phyloP scores from a whole-genome alignment of 2,113 vertebrate species.

The Corydoras sp. region DNA sequence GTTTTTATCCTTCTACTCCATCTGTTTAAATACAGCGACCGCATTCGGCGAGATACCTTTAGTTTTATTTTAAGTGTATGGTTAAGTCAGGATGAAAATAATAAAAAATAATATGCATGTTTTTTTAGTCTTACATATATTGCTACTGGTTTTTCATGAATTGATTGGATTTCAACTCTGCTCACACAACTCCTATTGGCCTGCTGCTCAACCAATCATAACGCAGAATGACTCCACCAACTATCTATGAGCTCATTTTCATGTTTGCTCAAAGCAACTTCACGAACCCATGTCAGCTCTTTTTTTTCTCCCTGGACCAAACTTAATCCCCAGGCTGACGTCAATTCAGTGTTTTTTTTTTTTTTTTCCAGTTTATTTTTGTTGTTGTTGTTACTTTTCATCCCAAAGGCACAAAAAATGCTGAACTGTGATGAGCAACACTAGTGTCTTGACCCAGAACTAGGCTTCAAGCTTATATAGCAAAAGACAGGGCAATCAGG shows the following conservation, averaged over 20 bases:
- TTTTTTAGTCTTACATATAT: no score
- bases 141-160: background rate
- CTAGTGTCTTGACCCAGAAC: background rate
- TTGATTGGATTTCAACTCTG: constrained; percentile 6
- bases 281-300: constrained; percentile 44
- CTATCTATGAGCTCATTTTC: constrained; percentile 60
- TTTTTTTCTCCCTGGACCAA: constrained; percentile 19
- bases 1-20: background rate
- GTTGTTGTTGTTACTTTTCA: background rate
- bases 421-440: background rate
- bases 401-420: background rate
- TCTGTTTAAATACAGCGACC: background rate
- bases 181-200: constrained; percentile 44
- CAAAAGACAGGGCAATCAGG: background rate
- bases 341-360: background rate
- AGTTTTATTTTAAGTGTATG: no score
- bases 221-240: constrained; percentile 13
- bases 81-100: no score
- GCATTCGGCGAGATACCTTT: no score
- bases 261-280: constrained; percentile 51
- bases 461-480: background rate
- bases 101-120: no score
- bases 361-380: background rate
- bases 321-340: background rate
- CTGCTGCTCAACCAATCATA: constrained; percentile 48